Evolutionary conservation across 1,140 invertebrate genomes (phyloP).

Genomic region (Listronotus oregonensis): DNA sequence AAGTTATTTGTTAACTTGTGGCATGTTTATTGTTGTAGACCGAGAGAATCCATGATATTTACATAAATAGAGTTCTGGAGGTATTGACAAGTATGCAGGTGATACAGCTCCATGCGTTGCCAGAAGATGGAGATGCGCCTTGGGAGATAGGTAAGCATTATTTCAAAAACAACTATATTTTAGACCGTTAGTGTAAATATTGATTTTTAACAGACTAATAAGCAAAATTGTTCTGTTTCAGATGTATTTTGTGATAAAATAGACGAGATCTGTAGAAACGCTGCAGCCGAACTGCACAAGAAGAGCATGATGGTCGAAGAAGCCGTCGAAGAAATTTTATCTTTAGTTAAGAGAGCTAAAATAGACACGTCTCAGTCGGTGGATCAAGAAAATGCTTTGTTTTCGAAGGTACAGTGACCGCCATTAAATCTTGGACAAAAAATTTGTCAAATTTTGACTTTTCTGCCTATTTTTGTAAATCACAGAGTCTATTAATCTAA

Average conservation of each 20-base stretch:
- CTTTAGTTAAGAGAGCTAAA: conserved; percentile 79
- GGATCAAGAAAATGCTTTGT: conserved; percentile 48
- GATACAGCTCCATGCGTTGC: conserved; percentile 78
- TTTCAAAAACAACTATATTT: too few species aligned
- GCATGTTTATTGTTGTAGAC: conserved; percentile 47
- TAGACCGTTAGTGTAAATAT: background rate
- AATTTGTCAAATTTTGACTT: too few species aligned
- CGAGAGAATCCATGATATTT: conserved; percentile 86
- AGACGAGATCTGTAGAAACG: conserved; percentile 70
- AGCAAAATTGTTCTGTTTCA: background rate
- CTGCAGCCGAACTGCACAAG: conserved; percentile 77
- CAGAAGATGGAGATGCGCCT: conserved; percentile 70
- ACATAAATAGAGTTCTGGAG: conserved; percentile 88
- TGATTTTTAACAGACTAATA: background rate
- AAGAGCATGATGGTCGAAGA: conserved; percentile 91
- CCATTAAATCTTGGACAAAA: too few species aligned
- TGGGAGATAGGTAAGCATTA: conserved; percentile 68
- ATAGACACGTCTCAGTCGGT: conserved; percentile 56
- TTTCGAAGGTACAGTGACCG: conserved; percentile 48
- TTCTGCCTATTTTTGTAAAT: too few species aligned
- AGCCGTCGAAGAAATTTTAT: conserved; percentile 88
- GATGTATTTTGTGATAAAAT: conserved; percentile 85
- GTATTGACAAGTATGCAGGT: conserved; percentile 85
- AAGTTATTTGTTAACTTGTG: too few species aligned
- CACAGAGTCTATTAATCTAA: too few species aligned